Conservation (phyloP, 2,888 invertebrate genomes). For the Hypomecis punctinalis region DNA sequence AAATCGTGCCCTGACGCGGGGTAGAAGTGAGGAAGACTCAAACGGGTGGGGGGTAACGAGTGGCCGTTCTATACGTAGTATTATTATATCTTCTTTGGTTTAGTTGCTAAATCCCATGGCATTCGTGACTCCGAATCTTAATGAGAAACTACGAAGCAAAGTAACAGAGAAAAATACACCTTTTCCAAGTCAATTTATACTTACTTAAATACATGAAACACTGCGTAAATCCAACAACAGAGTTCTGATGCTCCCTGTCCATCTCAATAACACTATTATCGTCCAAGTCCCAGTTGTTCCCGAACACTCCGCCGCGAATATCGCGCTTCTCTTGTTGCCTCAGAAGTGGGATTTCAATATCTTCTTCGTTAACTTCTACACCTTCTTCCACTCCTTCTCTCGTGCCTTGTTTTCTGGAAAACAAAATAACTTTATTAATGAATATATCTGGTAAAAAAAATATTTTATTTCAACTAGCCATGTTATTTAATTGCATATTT, state of each 20-base stretch:
- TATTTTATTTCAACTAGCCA: no score
- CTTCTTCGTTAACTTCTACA: constrained; percentile 69
- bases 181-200: constrained; percentile 43
- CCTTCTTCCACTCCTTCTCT: constrained; percentile 71
- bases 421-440: not conserved
- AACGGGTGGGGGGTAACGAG: no score
- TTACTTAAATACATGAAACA: constrained; percentile 78
- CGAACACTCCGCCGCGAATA: constrained; percentile 62
- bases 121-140: no score
- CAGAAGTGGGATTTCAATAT: constrained; percentile 39
- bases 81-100: no score
- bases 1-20: no score
- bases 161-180: no score
- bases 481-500: no score
- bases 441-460: no score
- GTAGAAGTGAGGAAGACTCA: no score
- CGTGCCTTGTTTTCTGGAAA: constrained; percentile 68
- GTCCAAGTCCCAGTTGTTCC: constrained; percentile 67
- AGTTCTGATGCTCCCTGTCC: constrained; percentile 49
- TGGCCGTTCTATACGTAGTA: no score
- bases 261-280: constrained; percentile 38
- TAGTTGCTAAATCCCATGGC: no score
- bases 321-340: constrained; percentile 52
- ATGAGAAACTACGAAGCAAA: no score
- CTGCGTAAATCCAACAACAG: constrained; percentile 69